These are phyloP conservation scores for Uloborus diversus DNA, from an alignment of 1,140 invertebrate species.

Conservation along the genomic window DNA sequence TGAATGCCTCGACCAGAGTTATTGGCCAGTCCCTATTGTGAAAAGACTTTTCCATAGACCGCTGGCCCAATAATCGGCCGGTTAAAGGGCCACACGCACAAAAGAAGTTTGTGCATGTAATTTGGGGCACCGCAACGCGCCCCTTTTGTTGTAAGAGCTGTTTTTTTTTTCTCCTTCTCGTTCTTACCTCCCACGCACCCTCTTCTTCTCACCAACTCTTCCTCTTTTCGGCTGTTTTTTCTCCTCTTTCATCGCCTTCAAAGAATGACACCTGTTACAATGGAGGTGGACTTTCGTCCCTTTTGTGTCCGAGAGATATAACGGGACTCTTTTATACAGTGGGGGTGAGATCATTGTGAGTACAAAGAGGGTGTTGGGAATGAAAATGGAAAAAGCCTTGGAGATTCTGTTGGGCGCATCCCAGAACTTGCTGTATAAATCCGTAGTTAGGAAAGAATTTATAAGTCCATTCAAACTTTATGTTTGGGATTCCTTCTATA, in stretches of 20 bases:
- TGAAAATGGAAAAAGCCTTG: not conserved
- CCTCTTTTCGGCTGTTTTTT: not conserved
- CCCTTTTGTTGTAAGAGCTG: conserved; percentile 11
- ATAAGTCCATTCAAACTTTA: too few relatives aligned
- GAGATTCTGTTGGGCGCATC: too few relatives aligned
- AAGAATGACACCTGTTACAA: conserved; percentile 41
- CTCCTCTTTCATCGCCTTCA: conserved; percentile 31
- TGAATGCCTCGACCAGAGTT: conserved; percentile 41
- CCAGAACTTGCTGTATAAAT: too few relatives aligned
- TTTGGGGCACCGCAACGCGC: conserved; percentile 20
- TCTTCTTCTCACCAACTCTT: conserved; percentile 34
- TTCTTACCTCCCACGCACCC: not conserved
- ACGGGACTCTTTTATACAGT: conserved; percentile 1
- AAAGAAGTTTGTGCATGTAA: conserved; percentile 48
- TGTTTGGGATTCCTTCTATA: too few relatives aligned
- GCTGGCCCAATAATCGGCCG: conserved; percentile 42
- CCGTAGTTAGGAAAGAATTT: too few relatives aligned
- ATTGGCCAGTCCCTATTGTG: conserved; percentile 43
- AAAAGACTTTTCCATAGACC: conserved; percentile 6
- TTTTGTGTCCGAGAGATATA: conserved; percentile 8
- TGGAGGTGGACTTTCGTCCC: conserved; percentile 22
- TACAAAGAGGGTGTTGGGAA: not conserved
- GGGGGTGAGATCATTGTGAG: not conserved
- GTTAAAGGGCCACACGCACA: conserved; percentile 29
- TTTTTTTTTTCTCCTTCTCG: not conserved